A percentile compares a stretch with the other conserved stretches of the same genome.
Evolutionary conservation across 2,888 invertebrate genomes (phyloP).

Genomic region (Troilus luridus): DNA sequence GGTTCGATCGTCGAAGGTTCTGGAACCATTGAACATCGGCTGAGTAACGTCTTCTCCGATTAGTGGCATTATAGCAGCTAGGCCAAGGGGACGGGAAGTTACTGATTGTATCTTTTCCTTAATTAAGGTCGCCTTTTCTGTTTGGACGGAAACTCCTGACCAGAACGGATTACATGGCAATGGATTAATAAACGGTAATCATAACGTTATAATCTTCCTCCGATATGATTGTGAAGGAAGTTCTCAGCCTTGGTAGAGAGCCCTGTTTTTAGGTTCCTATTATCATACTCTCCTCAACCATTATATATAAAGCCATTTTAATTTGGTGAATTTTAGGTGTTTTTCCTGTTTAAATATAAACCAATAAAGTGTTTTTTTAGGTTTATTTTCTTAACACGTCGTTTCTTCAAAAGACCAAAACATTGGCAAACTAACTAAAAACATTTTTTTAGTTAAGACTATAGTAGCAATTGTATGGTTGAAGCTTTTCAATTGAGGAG

Average conservation of each 20-base stretch:
- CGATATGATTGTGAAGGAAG: background rate
- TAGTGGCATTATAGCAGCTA: background rate
- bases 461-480: too few relatives aligned
- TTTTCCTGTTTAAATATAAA: background rate
- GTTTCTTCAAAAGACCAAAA: too few relatives aligned
- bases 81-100: background rate
- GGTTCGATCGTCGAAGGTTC: background rate
- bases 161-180: background rate
- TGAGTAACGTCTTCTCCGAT: background rate
- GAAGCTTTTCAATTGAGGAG: too few relatives aligned
- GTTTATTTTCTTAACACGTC: too few relatives aligned
- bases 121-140: background rate
- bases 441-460: too few relatives aligned
- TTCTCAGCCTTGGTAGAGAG: background rate
- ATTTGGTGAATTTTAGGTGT: background rate
- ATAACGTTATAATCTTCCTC: background rate
- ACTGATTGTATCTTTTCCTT: background rate
- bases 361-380: background rate
- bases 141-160: background rate
- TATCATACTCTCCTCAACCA: background rate
- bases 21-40: background rate
- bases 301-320: background rate
- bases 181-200: constrained; percentile 5
- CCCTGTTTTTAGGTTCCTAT: background rate
- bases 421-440: too few relatives aligned